Conservation (phyloP, 2,113 vertebrate species). For the Spea multiplicata region DNA sequence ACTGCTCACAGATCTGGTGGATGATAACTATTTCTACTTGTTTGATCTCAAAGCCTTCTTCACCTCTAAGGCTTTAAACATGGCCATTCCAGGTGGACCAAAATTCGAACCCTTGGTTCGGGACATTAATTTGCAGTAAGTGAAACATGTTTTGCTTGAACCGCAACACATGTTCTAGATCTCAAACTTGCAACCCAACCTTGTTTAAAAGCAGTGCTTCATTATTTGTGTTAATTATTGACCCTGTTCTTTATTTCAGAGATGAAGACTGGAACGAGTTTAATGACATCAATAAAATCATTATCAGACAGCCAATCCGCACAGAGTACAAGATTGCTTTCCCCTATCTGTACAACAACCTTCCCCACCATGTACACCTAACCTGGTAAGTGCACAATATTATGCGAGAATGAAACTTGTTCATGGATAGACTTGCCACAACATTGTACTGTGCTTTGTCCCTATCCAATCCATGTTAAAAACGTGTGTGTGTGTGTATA, state of each 20-base stretch:
- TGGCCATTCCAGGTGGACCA: slow-evolving; percentile 97
- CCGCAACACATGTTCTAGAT: no score
- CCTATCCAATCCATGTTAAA: no score
- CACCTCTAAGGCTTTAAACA: slow-evolving; percentile 96
- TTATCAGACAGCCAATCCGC: slow-evolving; percentile 95
- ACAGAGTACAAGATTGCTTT: slow-evolving; percentile 99
- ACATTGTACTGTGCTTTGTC: no score
- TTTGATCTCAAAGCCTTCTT: slow-evolving; percentile 98
- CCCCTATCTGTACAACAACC: slow-evolving; percentile 95
- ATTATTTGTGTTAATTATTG: background rate
- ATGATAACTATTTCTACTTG: slow-evolving; percentile 95
- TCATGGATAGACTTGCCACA: no score
- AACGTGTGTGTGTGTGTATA: no score
- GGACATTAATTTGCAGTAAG: slow-evolving; percentile 97
- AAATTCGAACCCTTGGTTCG: slow-evolving; percentile 97
- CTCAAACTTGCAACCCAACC: no score
- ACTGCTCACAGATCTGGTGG: slow-evolving; percentile 93
- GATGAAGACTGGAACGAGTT: slow-evolving; percentile 99
- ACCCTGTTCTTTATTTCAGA: slow-evolving; percentile 57
- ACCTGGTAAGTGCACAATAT: slow-evolving; percentile 76
- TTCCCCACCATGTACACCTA: slow-evolving; percentile 96
- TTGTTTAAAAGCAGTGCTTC: background rate
- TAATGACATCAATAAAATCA: slow-evolving; percentile 99
- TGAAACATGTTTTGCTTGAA: slow-evolving; percentile 8
- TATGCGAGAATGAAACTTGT: no score